A percentile compares a stretch with the other conserved stretches of the same genome.
These are phyloP conservation scores for Clamator glandarius DNA, from an alignment of 2,797 vertebrate species.

Conservation along the genomic window DNA sequence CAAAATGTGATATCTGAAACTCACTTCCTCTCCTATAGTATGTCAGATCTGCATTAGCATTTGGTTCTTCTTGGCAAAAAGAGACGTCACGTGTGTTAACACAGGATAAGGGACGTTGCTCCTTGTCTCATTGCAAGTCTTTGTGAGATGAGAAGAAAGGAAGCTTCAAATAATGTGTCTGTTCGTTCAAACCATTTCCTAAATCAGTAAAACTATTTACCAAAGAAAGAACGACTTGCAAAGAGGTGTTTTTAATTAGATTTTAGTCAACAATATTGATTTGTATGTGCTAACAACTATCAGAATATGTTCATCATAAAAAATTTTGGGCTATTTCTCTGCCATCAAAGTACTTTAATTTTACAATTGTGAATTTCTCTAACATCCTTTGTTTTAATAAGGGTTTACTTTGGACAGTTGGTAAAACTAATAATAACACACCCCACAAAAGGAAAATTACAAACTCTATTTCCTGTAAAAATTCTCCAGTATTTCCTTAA, in stretches of 20 bases:
- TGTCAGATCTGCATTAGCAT: neutral
- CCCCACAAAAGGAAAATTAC: neutral
- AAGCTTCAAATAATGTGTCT: neutral
- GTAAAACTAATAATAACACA: neutral
- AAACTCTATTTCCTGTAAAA: neutral
- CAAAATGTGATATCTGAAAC: neutral
- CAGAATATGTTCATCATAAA: neutral
- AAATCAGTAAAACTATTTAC: constrained; percentile 24
- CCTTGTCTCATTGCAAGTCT: neutral
- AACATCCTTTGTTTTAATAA: neutral
- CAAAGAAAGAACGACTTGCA: neutral
- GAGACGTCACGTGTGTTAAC: neutral
- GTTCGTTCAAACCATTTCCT: neutral
- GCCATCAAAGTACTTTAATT: neutral
- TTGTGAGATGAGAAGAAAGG: neutral
- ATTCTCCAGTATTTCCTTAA: neutral
- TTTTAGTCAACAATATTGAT: constrained; percentile 6
- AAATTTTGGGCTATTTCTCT: neutral
- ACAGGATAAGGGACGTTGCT: neutral
- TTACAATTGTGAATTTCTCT: neutral
- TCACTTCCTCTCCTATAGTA: neutral
- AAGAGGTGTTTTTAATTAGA: constrained; percentile 14
- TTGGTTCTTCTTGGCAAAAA: neutral
- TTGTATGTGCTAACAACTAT: neutral
- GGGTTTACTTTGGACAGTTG: neutral